Evolutionary conservation across 2,113 vertebrate genomes (phyloP).

Genomic region (Psittacara wagleri): DNA sequence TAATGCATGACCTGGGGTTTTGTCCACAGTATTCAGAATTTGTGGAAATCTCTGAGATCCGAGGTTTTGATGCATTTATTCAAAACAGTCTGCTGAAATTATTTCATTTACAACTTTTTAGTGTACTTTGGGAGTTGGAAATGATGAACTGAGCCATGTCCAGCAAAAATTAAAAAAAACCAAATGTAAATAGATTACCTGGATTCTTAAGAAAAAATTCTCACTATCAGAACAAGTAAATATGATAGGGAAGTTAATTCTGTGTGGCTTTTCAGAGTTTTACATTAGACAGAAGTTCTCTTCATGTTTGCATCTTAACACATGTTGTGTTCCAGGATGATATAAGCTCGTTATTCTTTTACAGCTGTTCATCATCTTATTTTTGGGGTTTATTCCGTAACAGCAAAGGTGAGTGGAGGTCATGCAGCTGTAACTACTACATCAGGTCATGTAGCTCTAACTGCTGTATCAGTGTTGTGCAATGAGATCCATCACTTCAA

Average conservation of each 20-base stretch:
- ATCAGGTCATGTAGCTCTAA: background rate
- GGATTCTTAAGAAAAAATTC: background rate
- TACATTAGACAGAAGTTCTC: background rate
- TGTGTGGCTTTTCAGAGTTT: background rate
- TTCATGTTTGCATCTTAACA: rapidly evolving
- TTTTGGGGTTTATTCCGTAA: background rate
- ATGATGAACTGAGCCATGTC: background rate
- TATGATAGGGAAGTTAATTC: background rate
- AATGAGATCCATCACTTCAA: background rate
- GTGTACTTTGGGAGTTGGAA: background rate
- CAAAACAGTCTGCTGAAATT: background rate
- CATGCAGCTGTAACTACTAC: background rate
- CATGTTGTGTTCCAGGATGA: background rate
- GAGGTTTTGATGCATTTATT: background rate
- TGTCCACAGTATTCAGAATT: background rate
- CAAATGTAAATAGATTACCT: background rate
- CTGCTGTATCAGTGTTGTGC: background rate
- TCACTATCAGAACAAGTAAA: background rate
- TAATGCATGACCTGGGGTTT: background rate
- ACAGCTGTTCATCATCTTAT: background rate
- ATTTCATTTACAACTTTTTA: background rate
- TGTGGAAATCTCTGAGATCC: background rate
- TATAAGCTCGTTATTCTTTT: background rate
- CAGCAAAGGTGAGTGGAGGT: background rate
- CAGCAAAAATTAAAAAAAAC: background rate